Percentiles rank a stretch among this genome's conserved stretches.
Conservation (phyloP, 2,888 invertebrate species). For the Gryllus longicercus region DNA sequence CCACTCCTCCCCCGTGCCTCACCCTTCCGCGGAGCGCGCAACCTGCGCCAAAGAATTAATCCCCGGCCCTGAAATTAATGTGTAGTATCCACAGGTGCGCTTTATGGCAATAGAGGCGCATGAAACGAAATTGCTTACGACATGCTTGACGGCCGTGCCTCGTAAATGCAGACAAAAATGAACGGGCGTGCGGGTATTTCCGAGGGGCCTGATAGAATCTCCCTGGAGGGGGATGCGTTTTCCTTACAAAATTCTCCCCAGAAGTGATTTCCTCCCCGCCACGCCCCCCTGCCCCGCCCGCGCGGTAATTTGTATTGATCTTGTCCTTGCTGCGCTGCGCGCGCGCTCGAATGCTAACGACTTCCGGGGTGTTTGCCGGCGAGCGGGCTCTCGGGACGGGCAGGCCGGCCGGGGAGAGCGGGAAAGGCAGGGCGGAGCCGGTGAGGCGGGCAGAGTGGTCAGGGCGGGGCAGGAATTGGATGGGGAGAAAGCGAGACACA, state of each 20-base stretch:
- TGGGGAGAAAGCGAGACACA: too few species aligned
- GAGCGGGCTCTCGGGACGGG: neutral
- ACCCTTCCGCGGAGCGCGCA: neutral
- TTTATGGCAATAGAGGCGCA: neutral
- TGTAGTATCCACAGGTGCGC: constrained; percentile 17
- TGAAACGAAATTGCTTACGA: constrained; percentile 5
- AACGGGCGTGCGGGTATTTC: neutral
- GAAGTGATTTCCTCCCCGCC: neutral
- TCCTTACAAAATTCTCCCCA: neutral
- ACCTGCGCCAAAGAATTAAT: constrained; percentile 17
- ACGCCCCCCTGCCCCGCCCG: too few species aligned
- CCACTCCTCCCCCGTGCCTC: neutral
- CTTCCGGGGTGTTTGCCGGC: neutral
- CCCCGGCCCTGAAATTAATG: constrained; percentile 10
- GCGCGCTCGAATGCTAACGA: neutral
- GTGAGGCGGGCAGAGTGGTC: too few species aligned
- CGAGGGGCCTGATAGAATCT: neutral
- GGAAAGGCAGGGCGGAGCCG: too few species aligned
- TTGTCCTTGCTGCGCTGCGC: neutral
- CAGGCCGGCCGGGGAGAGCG: too few species aligned
- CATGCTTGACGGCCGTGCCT: neutral
- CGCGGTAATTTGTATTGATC: constrained; percentile 9
- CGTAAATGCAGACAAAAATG: neutral
- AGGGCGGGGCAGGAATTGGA: too few species aligned
- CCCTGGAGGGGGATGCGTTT: neutral